Evolutionary conservation across 2,113 vertebrate genomes (phyloP), one percentile per base, ranked within the genome.

Genomic region (Gavia stellata): DNA sequence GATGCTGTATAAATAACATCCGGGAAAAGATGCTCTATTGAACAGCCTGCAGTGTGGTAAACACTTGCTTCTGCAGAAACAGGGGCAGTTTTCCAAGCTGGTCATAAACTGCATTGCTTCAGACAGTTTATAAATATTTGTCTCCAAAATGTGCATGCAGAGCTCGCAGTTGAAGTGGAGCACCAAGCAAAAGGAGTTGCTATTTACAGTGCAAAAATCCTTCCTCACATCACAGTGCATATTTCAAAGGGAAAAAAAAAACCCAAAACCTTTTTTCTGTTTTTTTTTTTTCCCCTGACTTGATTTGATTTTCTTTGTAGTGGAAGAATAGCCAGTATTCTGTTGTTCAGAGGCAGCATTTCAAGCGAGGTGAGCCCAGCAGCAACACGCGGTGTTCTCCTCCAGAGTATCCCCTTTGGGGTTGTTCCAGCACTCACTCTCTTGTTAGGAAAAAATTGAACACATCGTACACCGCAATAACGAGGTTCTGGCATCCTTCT

Each of bases 371-470:
- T 52, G 59, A 94, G 25, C 42, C 50, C 5, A 2, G 52, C 55
- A 59, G 59, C 0, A 5, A 4, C 8, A 59, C 0, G 0, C 0
- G 0, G 9, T 0, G 0, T 47, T 77, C 47, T 85, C 26, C 59
- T 26, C 77, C 3, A 7, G 86, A 91, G 62, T 47, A 65, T 86
- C 68, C 25, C 38, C 72, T 92, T 29, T 75, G 68, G 81, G 88
- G 58, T 71, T 86, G 62, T 92, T 83, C 49, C 88, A 65, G 73
- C 7, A 3, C n/a, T 79, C 1, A 0, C 25, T 25, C 28, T 17
- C 81, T 63, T 66, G 52, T 86, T 70, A 91, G 36, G 63, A 82
- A 83, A 71, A 84, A 36, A 66, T 5, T 47, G 79, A 90, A 45
- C 24, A 9, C 6, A 0, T 45, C 6, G 3, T 44, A 58, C 91